phyloP scores from a whole-genome alignment of 2,888 invertebrate genomes.

The Stramonita haemastoma region DNA sequence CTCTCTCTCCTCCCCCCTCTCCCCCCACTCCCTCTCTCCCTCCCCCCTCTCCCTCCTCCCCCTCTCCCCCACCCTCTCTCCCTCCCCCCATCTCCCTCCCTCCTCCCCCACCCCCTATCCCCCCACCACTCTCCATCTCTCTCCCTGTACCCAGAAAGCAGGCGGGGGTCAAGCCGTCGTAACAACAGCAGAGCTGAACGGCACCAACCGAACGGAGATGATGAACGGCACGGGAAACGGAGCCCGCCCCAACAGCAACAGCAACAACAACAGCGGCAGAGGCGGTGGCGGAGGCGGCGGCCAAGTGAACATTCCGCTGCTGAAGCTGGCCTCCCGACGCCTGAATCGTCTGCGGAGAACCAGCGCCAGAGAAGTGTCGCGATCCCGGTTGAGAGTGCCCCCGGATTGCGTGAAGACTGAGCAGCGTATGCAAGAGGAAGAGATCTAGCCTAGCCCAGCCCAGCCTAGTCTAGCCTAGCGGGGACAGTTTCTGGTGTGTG shows the following conservation, averaged over 20 bases:
- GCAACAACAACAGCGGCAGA: too few species aligned
- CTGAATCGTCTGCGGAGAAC: slow-evolving; percentile 6
- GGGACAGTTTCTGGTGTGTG: not conserved
- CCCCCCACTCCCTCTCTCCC: not conserved
- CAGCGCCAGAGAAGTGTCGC: not conserved
- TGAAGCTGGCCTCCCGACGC: not conserved
- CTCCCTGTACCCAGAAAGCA: not conserved
- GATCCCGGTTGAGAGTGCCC: not conserved
- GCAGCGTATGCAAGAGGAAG: slow-evolving; percentile 5
- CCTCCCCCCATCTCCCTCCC: not conserved
- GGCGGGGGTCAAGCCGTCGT: not conserved
- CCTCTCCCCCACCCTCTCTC: not conserved
- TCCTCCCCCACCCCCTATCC: not conserved
- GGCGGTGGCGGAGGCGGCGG: too few species aligned
- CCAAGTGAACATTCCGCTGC: not conserved
- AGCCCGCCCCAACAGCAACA: not conserved
- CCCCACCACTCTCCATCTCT: not conserved
- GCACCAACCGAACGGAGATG: not conserved
- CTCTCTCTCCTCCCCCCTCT: not conserved
- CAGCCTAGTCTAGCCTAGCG: too few species aligned
- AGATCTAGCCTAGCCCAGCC: not conserved
- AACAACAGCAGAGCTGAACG: not conserved
- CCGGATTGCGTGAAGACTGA: not conserved
- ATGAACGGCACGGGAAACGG: not conserved
- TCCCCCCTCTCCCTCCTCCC: not conserved